phyloP scores from a whole-genome alignment of 2,888 invertebrate species.

The Temnothorax ravouxi region DNA sequence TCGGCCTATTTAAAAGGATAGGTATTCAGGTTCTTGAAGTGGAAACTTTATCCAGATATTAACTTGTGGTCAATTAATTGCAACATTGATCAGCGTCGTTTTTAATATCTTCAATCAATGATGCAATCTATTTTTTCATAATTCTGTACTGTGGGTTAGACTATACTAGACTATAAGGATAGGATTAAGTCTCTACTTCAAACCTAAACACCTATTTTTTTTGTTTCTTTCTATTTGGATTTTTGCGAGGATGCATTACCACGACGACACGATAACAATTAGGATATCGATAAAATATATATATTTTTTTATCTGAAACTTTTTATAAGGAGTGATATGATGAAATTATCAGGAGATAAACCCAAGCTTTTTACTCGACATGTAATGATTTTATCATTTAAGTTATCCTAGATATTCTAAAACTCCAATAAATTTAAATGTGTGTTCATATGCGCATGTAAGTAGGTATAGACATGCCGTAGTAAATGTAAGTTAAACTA shows the following conservation, averaged over 20 bases:
- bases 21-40: slow-evolving; percentile 23
- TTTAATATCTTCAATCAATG: slow-evolving; percentile 57
- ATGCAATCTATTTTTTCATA: slow-evolving; percentile 5
- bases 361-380: neutral
- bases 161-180: neutral
- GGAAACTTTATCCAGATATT: slow-evolving; percentile 10
- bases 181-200: neutral
- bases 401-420: neutral
- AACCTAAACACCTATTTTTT: slow-evolving; percentile 28
- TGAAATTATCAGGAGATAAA: neutral
- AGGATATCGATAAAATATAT: neutral
- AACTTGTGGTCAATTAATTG: neutral
- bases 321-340: neutral
- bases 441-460: neutral
- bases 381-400: neutral
- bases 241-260: neutral
- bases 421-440: neutral
- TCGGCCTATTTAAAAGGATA: slow-evolving; percentile 19
- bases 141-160: slow-evolving; percentile 7
- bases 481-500: neutral
- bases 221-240: slow-evolving; percentile 14
- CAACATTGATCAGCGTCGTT: neutral
- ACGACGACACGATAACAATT: neutral
- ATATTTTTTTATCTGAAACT: neutral
- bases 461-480: neutral